phyloP scores from a whole-genome alignment of 1,140 invertebrate species.

The Drosophila simulans region DNA sequence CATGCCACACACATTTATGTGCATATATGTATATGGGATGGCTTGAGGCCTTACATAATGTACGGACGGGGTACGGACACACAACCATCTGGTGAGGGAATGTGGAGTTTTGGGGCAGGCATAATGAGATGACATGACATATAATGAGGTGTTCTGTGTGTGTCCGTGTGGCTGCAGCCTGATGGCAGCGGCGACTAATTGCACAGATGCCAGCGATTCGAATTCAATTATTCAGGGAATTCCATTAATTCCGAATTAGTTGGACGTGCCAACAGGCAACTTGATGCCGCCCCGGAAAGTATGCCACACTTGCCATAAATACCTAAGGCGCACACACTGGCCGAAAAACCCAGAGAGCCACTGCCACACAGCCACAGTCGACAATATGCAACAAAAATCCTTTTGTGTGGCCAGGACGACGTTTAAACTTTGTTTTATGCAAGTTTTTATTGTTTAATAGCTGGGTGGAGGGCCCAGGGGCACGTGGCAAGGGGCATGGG shows the following conservation, averaged over 20 bases:
- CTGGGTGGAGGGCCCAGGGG: constrained; percentile 11
- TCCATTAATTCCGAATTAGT: constrained; percentile 83
- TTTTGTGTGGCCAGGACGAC: constrained; percentile 37
- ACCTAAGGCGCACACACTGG: constrained; percentile 1
- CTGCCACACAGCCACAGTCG: not conserved
- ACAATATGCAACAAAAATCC: constrained; percentile 41
- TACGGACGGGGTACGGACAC: not conserved
- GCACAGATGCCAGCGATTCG: constrained; percentile 68
- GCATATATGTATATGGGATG: constrained; percentile 7
- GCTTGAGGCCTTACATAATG: constrained; percentile 68
- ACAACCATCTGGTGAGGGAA: constrained; percentile 11
- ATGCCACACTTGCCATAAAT: constrained; percentile 18
- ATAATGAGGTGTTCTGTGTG: constrained; percentile 69
- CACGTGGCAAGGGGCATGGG: not conserved
- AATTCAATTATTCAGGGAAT: constrained; percentile 83
- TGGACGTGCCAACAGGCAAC: constrained; percentile 45
- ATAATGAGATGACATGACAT: constrained; percentile 82
- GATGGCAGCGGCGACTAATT: constrained; percentile 65
- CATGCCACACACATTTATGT: constrained; percentile 28
- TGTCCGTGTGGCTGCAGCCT: constrained; percentile 50
- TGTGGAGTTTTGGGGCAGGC: constrained; percentile 32
- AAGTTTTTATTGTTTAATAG: constrained; percentile 56
- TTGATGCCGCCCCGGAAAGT: not conserved
- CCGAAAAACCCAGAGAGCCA: constrained; percentile 4
- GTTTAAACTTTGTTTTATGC: constrained; percentile 72